Evolutionary conservation across 1,140 invertebrate genomes (phyloP).

Genomic region (Medauroidea extradentata): DNA sequence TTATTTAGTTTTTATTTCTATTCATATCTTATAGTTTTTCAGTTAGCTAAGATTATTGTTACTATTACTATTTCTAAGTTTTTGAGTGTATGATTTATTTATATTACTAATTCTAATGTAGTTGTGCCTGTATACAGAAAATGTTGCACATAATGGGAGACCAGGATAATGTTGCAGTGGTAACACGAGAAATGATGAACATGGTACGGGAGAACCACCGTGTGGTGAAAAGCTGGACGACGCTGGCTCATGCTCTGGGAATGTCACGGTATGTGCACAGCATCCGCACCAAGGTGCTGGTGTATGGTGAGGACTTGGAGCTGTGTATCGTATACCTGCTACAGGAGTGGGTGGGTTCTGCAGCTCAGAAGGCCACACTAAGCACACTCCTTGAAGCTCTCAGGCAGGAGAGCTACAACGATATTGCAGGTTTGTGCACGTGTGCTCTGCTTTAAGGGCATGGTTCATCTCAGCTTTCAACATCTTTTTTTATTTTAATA

Average conservation of each 20-base stretch:
- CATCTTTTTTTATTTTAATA: too few relatives aligned
- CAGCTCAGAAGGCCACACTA: background rate
- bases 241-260: background rate
- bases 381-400: background rate
- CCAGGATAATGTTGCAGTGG: background rate
- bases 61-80: too few relatives aligned
- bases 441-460: too few relatives aligned
- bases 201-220: background rate
- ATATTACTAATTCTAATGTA: too few relatives aligned
- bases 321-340: background rate
- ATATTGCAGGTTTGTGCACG: constrained; percentile 3
- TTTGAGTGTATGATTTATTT: too few relatives aligned
- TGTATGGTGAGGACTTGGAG: background rate
- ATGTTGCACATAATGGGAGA: too few relatives aligned
- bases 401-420: background rate
- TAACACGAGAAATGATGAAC: constrained; percentile 2
- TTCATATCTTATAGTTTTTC: too few relatives aligned
- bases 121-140: too few relatives aligned
- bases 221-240: background rate
- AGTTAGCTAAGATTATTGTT: too few relatives aligned
- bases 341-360: background rate
- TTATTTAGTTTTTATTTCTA: too few relatives aligned
- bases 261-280: background rate
- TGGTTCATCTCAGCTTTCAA: too few relatives aligned
- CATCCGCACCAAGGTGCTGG: background rate